phyloP scores from a whole-genome alignment of 2,888 invertebrate species.

The Caenorhabditis sp. region DNA sequence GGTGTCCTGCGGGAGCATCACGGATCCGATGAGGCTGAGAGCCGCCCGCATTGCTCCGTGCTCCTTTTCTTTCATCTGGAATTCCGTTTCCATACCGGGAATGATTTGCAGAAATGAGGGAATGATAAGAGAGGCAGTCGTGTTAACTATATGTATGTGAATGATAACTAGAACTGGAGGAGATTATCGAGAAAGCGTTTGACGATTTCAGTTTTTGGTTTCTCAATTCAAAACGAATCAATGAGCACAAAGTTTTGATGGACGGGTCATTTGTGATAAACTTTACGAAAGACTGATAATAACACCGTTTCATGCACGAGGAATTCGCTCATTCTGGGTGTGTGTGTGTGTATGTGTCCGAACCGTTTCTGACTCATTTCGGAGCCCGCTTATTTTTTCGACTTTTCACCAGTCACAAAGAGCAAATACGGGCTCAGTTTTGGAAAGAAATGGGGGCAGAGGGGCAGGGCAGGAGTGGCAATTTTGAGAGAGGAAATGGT shows the following conservation, averaged over 20 bases:
- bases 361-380: neutral
- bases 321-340: neutral
- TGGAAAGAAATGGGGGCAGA: neutral
- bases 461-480: neutral
- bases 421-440: conserved; percentile 8
- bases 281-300: neutral
- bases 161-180: neutral
- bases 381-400: neutral
- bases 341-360: neutral
- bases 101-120: too few species aligned
- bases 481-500: neutral
- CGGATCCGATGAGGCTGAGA: conserved; percentile 54
- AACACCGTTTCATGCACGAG: neutral
- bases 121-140: conserved; percentile 4
- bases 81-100: neutral
- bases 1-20: conserved; percentile 60
- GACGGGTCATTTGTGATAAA: neutral
- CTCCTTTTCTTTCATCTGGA: conserved; percentile 17
- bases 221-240: too few species aligned
- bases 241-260: neutral
- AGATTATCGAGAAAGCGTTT: too few species aligned
- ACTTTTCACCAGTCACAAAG: neutral
- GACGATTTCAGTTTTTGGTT: neutral
- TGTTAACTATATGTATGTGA: conserved; percentile 5
- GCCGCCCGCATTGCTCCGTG: conserved; percentile 45